Evolutionary conservation across 2,113 vertebrate genomes (phyloP), one percentile per base, ranked within the genome.

Genomic region (Lonchura striata): DNA sequence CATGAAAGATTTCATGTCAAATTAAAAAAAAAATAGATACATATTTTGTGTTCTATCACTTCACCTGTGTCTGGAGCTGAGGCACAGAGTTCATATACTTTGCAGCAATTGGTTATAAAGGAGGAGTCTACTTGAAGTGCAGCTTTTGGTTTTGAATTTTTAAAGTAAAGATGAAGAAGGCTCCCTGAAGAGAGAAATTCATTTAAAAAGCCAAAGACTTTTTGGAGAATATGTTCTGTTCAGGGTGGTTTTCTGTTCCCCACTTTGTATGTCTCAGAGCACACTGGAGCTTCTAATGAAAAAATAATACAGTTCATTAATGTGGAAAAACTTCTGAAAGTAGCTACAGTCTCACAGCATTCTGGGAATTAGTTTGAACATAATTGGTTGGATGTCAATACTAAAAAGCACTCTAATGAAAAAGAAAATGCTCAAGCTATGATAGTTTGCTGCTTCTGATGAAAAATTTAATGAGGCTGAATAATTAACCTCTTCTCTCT

Each of bases 301-400:
- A 97, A 95, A 97, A 91, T 96, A 96, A 97, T 94, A 59, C 80
- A 87, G 88, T 89, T 97, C 94, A 69, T 97, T 96, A 96, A 95
- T 96, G 91, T 90, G 87, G 92, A 97, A 95, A 93, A 95, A 95
- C 86, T 95, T 97, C 70, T 81, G 77, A 86, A 97, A 97, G 80
- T 92, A 92, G 66, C 77, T 95, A 41, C 59, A 13, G 88, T 82
- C 63, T 91, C 59, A 30, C 60, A 87, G 85, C 92, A 94, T 94
- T 96, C 89, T 93, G 88, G 94, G 95, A 97, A 97, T 95, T 95
- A 83, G 89, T 94, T 92, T 89, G 80, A 93, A 92, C 74, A 59
- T 97, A 97, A 96, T 95, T 97, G 94, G 87, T 94, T 95, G 77
- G 77, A 94, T 95, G 95, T 96, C 92, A 91, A 83, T 97, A 95